These are phyloP conservation scores for Diceros bicornis DNA, from an alignment of 2,797 vertebrate species.

Conservation along the genomic window DNA sequence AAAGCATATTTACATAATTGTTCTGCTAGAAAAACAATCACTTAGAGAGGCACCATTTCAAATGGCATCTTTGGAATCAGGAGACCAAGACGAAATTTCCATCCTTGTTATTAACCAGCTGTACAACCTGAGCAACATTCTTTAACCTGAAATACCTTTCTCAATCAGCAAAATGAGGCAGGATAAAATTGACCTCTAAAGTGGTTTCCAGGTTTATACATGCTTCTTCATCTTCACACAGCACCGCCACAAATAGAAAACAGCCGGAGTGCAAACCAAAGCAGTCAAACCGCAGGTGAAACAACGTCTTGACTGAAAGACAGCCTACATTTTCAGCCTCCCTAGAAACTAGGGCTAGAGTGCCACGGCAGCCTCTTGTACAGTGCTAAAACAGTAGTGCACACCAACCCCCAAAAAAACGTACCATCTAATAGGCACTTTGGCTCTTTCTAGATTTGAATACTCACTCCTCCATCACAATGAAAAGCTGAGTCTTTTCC, in stretches of 20 bases:
- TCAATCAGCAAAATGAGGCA: slow-evolving; percentile 27
- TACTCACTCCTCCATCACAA: not conserved
- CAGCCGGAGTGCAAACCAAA: not conserved
- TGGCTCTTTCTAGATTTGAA: not conserved
- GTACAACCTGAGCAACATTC: not conserved
- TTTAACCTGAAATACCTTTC: slow-evolving; percentile 46
- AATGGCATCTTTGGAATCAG: not conserved
- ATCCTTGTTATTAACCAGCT: not conserved
- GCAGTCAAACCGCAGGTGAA: not conserved
- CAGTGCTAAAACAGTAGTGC: not conserved
- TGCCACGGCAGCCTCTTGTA: not conserved
- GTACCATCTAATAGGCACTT: accelerated
- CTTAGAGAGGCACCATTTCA: not conserved
- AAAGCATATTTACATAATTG: not conserved
- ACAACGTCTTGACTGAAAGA: not conserved
- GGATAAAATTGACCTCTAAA: not conserved
- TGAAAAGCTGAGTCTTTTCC: not conserved
- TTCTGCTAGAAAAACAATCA: not conserved
- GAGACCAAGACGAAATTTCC: not conserved
- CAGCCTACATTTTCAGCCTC: not conserved
- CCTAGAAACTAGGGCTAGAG: not conserved
- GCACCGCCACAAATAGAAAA: not conserved
- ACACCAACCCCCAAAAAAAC: not conserved
- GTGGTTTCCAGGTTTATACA: not conserved
- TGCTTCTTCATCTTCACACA: not conserved